Percentiles rank a stretch among this genome's conserved stretches.
These are phyloP conservation scores for Apis laboriosa DNA, from an alignment of 1,140 invertebrate genomes.

Conservation along the genomic window DNA sequence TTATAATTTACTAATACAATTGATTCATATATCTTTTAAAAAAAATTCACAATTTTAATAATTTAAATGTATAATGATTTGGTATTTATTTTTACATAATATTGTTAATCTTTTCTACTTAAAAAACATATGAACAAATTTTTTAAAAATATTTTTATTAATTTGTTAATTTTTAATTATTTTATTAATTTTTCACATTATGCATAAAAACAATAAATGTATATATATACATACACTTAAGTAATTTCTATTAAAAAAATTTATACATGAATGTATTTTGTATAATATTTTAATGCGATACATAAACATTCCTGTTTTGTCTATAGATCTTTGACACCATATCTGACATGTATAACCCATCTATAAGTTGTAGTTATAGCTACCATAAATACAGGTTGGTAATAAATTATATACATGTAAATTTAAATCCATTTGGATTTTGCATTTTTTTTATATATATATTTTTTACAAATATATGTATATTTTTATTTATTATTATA, in stretches of 20 bases:
- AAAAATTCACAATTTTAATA: not conserved
- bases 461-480: not conserved
- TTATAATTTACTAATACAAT: not conserved
- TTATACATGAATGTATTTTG: slow-evolving; percentile 1
- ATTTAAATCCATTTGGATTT: slow-evolving; percentile 2
- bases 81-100: not conserved
- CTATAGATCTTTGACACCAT: slow-evolving; percentile 63
- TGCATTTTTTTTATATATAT: not conserved
- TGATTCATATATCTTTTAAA: not conserved
- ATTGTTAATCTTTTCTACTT: not conserved
- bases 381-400: slow-evolving; percentile 77
- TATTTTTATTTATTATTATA: not conserved
- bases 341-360: slow-evolving; percentile 62
- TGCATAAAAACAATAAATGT: not conserved
- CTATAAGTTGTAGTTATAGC: slow-evolving; percentile 70
- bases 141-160: not conserved
- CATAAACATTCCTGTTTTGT: slow-evolving; percentile 65
- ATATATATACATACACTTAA: not conserved
- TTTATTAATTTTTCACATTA: not conserved
- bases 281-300: slow-evolving; percentile 14
- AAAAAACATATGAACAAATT: not conserved
- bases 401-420: slow-evolving; percentile 22
- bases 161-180: not conserved
- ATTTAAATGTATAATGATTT: not conserved
- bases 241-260: not conserved